A percentile compares a stretch with the other conserved stretches of the same genome.
Conservation (phyloP, 92 coral and sea anemone species). For the Ricordea florida region DNA sequence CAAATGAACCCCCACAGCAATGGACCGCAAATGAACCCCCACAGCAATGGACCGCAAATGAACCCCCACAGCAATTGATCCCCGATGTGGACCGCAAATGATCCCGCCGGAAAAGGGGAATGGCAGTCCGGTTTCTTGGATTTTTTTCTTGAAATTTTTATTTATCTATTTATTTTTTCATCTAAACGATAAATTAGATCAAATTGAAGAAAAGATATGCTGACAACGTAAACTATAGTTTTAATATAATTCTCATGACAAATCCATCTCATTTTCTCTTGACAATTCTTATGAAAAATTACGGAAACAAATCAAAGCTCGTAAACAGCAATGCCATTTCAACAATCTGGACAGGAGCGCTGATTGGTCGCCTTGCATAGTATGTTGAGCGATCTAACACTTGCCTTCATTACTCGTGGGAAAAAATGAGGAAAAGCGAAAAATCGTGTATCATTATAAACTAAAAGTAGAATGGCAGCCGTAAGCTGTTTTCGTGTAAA, state of each 20-base stretch:
- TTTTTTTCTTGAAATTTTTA: too few relatives aligned
- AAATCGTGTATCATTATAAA: neutral
- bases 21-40: too few relatives aligned
- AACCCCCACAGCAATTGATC: neutral
- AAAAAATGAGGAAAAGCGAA: conserved; percentile 8
- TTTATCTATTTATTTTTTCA: too few relatives aligned
- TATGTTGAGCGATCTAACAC: conserved; percentile 7
- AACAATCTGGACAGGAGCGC: neutral
- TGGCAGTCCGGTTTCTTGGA: neutral
- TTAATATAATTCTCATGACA: too few relatives aligned
- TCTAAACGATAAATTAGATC: too few relatives aligned
- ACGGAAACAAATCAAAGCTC: too few relatives aligned
- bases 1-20: too few relatives aligned
- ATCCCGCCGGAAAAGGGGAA: neutral
- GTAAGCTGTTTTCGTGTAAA: neutral
- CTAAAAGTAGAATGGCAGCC: neutral
- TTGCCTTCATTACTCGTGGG: conserved; percentile 2
- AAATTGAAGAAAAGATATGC: too few relatives aligned
- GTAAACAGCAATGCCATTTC: too few relatives aligned
- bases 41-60: conserved; percentile 1
- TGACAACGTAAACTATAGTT: too few relatives aligned
- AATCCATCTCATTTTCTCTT: too few relatives aligned
- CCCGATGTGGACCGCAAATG: neutral
- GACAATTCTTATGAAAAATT: too few relatives aligned
- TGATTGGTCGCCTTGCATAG: conserved; percentile 3